A percentile compares a stretch with the other conserved stretches of the same genome.
phyloP scores from a whole-genome alignment of 2,113 vertebrate genomes.

The Mesembrinibis cayennensis region DNA sequence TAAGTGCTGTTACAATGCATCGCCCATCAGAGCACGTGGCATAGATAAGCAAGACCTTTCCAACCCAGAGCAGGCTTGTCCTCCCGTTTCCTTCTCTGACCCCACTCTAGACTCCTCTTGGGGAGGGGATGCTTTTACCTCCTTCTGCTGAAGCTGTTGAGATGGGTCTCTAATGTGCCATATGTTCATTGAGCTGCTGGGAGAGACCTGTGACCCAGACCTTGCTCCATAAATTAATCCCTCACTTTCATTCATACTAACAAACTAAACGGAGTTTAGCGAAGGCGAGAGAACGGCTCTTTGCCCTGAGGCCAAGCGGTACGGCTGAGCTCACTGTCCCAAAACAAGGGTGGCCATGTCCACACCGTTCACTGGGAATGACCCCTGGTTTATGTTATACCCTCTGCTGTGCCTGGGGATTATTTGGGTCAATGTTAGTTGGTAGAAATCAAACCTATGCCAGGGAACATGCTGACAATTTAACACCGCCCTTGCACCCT shows the following conservation, averaged over 20 bases:
- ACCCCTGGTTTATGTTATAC: background rate
- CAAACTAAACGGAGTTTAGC: background rate
- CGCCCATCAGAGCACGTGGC: background rate
- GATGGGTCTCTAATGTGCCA: background rate
- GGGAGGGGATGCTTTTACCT: background rate
- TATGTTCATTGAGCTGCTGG: background rate
- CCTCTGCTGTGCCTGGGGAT: background rate
- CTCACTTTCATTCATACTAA: background rate
- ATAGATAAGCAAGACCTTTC: background rate
- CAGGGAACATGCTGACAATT: background rate
- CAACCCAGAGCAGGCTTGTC: background rate
- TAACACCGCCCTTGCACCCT: background rate
- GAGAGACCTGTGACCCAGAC: conserved; percentile 10
- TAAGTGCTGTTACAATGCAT: background rate
- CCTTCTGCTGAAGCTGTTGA: background rate
- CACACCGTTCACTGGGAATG: background rate
- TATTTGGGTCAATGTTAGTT: background rate
- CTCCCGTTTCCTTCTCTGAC: background rate
- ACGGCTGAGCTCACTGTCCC: background rate
- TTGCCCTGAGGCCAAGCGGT: background rate
- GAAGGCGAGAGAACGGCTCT: background rate
- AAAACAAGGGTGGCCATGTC: background rate
- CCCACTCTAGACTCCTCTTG: background rate
- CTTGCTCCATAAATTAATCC: conserved; percentile 7
- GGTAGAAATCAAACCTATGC: background rate